Evolutionary conservation across 2,888 invertebrate species (phyloP).

Genomic region (Neoascia interrupta): DNA sequence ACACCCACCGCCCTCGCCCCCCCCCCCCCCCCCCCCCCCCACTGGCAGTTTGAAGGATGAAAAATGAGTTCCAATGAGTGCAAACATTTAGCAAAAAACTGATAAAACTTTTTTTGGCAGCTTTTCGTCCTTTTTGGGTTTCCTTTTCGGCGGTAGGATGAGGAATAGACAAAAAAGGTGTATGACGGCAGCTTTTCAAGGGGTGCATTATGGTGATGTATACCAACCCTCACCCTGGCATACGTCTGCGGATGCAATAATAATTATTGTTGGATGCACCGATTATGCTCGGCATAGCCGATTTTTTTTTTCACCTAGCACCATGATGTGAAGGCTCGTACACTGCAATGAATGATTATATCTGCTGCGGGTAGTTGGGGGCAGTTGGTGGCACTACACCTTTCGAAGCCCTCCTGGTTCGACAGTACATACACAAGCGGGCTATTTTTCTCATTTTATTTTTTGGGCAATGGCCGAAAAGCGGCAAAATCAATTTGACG

Average conservation of each 20-base stretch:
- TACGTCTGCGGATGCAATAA: constrained; percentile 69
- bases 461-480: constrained; percentile 62
- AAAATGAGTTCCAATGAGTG: constrained; percentile 65
- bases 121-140: constrained; percentile 4
- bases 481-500: constrained; percentile 67
- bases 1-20: neutral
- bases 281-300: constrained; percentile 69
- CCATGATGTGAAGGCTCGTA: constrained; percentile 43
- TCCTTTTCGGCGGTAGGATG: constrained; percentile 26
- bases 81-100: constrained; percentile 68
- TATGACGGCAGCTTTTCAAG: constrained; percentile 50
- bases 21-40: neutral
- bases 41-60: constrained; percentile 26
- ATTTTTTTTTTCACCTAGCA: constrained; percentile 65
- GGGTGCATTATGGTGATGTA: constrained; percentile 54
- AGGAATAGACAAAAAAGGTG: constrained; percentile 31
- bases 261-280: constrained; percentile 69
- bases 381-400: neutral
- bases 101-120: constrained; percentile 55
- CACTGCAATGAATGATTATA: constrained; percentile 67
- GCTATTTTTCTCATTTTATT: constrained; percentile 27
- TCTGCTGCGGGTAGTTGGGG: constrained; percentile 20
- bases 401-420: neutral
- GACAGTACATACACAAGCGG: neutral
- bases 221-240: constrained; percentile 48